Base-by-base conservation (phyloP, 2,888 invertebrate species). In the Dryadula phaetusa region DNA sequence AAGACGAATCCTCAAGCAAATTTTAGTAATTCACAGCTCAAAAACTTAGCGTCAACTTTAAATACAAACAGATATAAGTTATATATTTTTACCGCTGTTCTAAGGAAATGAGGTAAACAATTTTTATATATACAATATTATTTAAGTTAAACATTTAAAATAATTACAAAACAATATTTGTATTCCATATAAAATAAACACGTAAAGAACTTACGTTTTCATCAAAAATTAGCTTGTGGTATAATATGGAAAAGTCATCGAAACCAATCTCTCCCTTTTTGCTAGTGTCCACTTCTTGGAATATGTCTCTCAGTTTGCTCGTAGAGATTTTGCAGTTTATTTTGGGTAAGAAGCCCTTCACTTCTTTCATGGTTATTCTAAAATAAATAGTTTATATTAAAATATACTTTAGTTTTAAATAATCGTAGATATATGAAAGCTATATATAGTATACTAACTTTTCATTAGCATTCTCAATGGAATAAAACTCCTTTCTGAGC, bases 311-410 rank as follows among this genome's bases (percentile, higher is more conserved):
- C 47, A 99, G 90, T 81, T 95, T 96, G 76, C 94, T 96, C 2
- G 97, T 98, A 5, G 97, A 94, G 84, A 98, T 95, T 93, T 99
- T 99, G 84, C 96, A 98, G 84, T 98, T 98, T 47, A 98, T 95
- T 86, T 96, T 95, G 32, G 97, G 96, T 63, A 99, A 89, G 88
- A 99, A 98, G 18, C 95, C 94, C 86, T 99, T 99, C 20, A 99
- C 94, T 82, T 98, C 98, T 85, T 98, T 98, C 71, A 99, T 86
- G 1, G 96, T 95, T 10, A 99, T 95, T 74, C 96, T 97, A 82
- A 28, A 46, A 60, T 20, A 14, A 3, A 1, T 18, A 16, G 6
- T 28, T n/a, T 7, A 12, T 37, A 58, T 25, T 6, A 34, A 34
- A 47, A 12, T 20, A 8, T n/a, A n/a, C n/a, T 34, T 34, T 34